These are phyloP conservation scores for Ferrisia virgata DNA, from an alignment of 2,888 invertebrate genomes.

Conservation along the genomic window DNA sequence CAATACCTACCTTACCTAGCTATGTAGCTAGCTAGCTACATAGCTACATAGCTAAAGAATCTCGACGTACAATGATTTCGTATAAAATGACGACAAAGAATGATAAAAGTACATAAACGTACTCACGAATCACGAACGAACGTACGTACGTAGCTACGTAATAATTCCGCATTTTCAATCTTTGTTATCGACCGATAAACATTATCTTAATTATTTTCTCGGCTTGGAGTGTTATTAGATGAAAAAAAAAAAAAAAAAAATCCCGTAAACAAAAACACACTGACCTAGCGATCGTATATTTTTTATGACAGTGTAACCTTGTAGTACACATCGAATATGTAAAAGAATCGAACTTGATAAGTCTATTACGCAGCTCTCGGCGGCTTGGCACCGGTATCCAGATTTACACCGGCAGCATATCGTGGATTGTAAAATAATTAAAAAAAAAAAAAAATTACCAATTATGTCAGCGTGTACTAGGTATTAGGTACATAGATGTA, in stretches of 20 bases:
- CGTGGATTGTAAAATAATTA: neutral
- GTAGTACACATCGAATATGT: neutral
- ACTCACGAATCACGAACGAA: neutral
- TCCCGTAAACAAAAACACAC: neutral
- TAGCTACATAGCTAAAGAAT: too few species aligned
- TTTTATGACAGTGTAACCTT: neutral
- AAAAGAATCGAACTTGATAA: neutral
- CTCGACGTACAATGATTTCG: neutral
- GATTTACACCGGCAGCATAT: too few species aligned
- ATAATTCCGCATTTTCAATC: neutral
- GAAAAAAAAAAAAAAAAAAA: neutral
- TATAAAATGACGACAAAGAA: neutral
- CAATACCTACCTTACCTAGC: neutral
- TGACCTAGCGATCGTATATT: constrained; percentile 1
- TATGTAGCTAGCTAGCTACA: too few species aligned
- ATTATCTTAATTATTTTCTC: neutral
- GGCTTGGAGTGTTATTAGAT: neutral
- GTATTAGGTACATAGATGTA: neutral
- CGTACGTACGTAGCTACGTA: too few species aligned
- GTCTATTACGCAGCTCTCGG: neutral
- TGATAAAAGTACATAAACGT: neutral
- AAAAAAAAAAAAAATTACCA: neutral
- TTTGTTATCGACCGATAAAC: neutral
- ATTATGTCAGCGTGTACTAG: neutral
- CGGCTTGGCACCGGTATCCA: too few species aligned